phyloP scores from a whole-genome alignment of 2,888 invertebrate genomes.

The Cinara cedri region DNA sequence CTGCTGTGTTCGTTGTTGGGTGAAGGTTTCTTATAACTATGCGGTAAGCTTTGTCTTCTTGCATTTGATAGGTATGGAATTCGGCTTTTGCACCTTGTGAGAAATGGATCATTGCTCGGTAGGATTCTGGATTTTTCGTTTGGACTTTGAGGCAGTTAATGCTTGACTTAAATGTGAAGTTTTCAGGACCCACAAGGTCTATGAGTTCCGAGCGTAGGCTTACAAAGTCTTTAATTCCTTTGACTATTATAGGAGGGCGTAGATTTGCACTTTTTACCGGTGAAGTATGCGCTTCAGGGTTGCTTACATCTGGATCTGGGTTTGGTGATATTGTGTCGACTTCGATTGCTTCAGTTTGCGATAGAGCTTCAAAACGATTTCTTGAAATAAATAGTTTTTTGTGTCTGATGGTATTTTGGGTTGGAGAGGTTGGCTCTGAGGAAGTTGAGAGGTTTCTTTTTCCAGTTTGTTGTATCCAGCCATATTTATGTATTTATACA shows the following conservation, averaged over 20 bases:
- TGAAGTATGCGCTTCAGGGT: not conserved
- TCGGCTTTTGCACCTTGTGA: not conserved
- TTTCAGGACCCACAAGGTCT: constrained; percentile 1
- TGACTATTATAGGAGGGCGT: not conserved
- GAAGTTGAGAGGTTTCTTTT: too few species aligned
- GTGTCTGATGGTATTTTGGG: not conserved
- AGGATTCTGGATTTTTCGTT: not conserved
- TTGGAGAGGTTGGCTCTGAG: too few species aligned
- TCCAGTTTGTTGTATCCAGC: not conserved
- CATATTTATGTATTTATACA: not conserved
- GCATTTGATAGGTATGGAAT: not conserved
- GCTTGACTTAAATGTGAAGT: constrained; percentile 14
- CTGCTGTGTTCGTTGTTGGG: not conserved
- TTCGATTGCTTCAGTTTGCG: not conserved
- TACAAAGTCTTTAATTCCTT: constrained; percentile 20
- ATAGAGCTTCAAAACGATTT: not conserved
- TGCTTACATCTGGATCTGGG: not conserved
- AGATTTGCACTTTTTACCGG: not conserved
- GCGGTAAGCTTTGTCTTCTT: not conserved
- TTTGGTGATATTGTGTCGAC: not conserved
- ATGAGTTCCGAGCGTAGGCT: not conserved
- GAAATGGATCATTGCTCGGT: not conserved
- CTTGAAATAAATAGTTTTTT: not conserved
- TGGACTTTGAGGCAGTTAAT: not conserved
- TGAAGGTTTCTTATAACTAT: not conserved